Evolutionary conservation across 1,140 invertebrate species (phyloP).

Genomic region (Cardiocondyla obscurior): DNA sequence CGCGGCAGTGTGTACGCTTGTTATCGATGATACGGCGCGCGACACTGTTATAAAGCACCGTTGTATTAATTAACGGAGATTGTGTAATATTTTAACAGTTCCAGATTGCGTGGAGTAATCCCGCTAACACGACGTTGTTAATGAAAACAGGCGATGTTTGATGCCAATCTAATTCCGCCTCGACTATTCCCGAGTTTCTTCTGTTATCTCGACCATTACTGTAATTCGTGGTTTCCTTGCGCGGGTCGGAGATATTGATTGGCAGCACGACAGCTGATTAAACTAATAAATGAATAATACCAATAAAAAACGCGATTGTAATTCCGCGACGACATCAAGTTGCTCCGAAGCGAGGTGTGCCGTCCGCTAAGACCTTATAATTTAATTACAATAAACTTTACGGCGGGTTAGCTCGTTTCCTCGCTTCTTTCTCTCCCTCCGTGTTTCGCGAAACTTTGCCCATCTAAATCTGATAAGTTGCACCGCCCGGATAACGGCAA

Average conservation of each 20-base stretch:
- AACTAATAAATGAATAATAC: constrained; percentile 8
- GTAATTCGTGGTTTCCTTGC: background rate
- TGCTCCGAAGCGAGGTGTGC: background rate
- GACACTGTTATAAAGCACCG: background rate
- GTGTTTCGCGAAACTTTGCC: constrained; percentile 6
- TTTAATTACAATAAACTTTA: constrained; percentile 21
- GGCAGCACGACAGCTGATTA: background rate
- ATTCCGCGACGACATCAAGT: background rate
- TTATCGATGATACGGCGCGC: background rate
- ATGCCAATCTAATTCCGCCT: background rate
- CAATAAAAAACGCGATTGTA: background rate
- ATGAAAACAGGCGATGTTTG: background rate
- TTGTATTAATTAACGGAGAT: constrained; percentile 34
- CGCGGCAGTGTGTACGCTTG: background rate
- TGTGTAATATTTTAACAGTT: constrained; percentile 1
- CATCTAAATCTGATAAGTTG: constrained; percentile 1
- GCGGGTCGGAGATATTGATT: background rate
- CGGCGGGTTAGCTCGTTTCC: background rate
- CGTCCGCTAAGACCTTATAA: background rate
- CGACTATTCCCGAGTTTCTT: background rate
- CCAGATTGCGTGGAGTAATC: background rate
- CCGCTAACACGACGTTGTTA: background rate
- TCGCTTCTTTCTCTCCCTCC: background rate
- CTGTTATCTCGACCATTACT: constrained; percentile 1
- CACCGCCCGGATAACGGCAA: background rate